Evolutionary conservation across 1,140 invertebrate species (phyloP), one percentile per base, ranked within the genome.

Genomic region (Plectrocnemia conspersa): DNA sequence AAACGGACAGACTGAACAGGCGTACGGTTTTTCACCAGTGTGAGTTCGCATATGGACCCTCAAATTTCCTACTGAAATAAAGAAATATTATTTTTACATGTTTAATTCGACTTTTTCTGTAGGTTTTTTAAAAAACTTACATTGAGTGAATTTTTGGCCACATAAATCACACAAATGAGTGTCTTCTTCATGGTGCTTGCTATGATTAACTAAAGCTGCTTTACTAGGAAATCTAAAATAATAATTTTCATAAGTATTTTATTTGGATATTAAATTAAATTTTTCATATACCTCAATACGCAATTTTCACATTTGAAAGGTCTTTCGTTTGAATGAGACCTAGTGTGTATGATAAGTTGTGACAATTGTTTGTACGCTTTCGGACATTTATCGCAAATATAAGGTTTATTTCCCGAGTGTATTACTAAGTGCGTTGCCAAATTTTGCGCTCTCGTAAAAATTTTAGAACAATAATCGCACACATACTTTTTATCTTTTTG

Each of bases 11-110:
- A 77, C 69, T 59, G 75, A 68, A 57, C 75, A 78, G 55, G 74
- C 68, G 63, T 76, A 74, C 10, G 76, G 76, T 23, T 74, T 77
- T 53, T 75, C 76, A 33, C 74, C 77, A n/a, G 77, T 81, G 44
- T 82, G 80, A 68, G 56, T 54, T 1, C 59, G 50, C 56, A 64
- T 58, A 54, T 65, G 64, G 1, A 58, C 49, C 24, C 45, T 57
- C 16, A 64, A 53, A 36, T 64, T 61, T 7, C 42, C 47, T 23
- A 64, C 66, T 29, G 32, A 23, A 50, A 56, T 19, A 45, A 50
- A 2, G 4, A 6, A 16, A 32, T 32, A 32, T 33, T 21, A 15
- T 13, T 41, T 42, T 38, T 13, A 24, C 7, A 41, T n/a, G 5
- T 24, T 24, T 21, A 23, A 18, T 16, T 24, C 2, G 21, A 22